A percentile compares a stretch with the other conserved stretches of the same genome.
These are phyloP conservation scores for Andrena chrysosceles DNA, from an alignment of 2,888 invertebrate genomes.

Conservation along the genomic window DNA sequence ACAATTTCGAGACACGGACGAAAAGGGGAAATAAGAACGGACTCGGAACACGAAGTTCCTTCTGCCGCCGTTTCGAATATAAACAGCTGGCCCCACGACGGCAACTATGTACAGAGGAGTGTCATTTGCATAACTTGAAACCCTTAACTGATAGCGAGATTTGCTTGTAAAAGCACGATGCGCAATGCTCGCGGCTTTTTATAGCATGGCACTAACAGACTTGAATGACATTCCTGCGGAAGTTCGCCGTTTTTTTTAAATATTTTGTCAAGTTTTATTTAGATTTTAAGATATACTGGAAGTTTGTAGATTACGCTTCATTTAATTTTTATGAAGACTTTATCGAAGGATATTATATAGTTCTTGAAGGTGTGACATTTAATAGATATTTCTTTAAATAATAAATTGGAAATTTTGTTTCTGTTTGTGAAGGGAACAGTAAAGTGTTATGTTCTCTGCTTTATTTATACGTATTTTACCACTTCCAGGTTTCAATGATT, in stretches of 20 bases:
- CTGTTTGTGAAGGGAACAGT: too few relatives aligned
- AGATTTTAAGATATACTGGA: background rate
- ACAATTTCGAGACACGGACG: conserved; percentile 20
- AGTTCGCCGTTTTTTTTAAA: background rate
- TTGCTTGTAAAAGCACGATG: conserved; percentile 42
- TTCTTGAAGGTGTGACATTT: too few relatives aligned
- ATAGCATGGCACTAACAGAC: conserved; percentile 9
- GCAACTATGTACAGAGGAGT: conserved; percentile 50
- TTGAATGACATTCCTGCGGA: conserved; percentile 5
- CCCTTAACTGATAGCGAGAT: conserved; percentile 51
- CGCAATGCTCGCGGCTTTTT: conserved; percentile 21
- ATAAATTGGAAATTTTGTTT: too few relatives aligned
- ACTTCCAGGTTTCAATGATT: too few relatives aligned
- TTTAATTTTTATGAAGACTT: background rate
- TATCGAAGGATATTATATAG: too few relatives aligned
- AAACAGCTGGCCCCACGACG: conserved; percentile 30
- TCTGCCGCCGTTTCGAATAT: conserved; percentile 30
- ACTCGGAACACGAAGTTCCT: conserved; percentile 38
- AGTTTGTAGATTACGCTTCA: background rate
- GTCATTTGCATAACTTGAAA: conserved; percentile 55
- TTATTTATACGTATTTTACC: too few relatives aligned
- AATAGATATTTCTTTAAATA: too few relatives aligned
- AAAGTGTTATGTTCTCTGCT: too few relatives aligned
- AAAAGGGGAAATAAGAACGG: conserved; percentile 31
- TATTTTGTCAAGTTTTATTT: conserved; percentile 3